Evolutionary conservation across 2,888 invertebrate genomes (phyloP), one percentile per base, ranked within the genome.

Genomic region (Dryomyza anilis): DNA sequence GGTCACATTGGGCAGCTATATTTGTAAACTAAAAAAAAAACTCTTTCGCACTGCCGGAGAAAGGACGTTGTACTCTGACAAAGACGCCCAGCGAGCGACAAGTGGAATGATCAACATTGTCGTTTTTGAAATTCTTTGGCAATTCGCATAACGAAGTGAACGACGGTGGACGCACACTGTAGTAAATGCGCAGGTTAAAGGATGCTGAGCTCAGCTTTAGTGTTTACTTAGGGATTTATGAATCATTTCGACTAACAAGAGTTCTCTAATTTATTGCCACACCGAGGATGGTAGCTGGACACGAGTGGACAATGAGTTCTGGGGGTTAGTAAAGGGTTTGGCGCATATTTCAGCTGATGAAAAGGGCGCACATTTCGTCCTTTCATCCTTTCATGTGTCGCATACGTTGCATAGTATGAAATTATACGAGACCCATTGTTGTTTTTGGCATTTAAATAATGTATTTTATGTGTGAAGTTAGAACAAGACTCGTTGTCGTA

Each of bases 221-320:
- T 12, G 76, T 81, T 82, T 81, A 76, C 75, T 79, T 75, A 76
- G 75, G 80, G 79, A 82, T 82, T 83, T 83, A 81, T 82, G 79
- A 79, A 78, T 78, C 71, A 76, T 80, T 78, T 75, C 69, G 70
- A 71, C 70, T 66, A 45, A 58, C 59, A 64, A 56, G 63, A 56
- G 63, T 65, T 71, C 70, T 74, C 73, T 80, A 78, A 80, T 80
- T 80, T 80, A 80, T 80, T 75, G 78, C 76, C 71, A 75, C 77
- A 16, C 14, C 19, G 46, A 27, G 29, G 46, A 33, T 39, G 23
- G 19, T 50, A 30, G 52, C 33, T 50, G 30, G 39, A 46, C 21
- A 25, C 21, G 8, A 36, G 36, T 48, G 23, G 30, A 14, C 14
- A 16, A 48, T 25, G 56, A 46, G 43, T 55, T 46, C 52, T 63